phyloP scores from a whole-genome alignment of 1,140 invertebrate species.

The Psilanteris sp. region DNA sequence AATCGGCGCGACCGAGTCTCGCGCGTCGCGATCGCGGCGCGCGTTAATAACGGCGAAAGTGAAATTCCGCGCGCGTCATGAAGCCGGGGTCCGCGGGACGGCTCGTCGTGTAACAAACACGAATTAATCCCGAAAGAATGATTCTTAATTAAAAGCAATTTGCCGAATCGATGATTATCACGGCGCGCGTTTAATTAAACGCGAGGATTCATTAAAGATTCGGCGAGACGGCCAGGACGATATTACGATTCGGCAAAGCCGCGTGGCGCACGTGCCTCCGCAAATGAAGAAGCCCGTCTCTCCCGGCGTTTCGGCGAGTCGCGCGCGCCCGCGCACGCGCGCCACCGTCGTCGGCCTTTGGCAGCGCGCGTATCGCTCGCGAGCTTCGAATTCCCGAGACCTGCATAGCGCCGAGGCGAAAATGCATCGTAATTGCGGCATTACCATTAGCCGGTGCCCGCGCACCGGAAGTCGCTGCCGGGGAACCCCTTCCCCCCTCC shows the following conservation, averaged over 20 bases:
- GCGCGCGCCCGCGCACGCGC: constrained; percentile 14
- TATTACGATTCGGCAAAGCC: constrained; percentile 18
- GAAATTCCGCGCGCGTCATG: too few relatives aligned
- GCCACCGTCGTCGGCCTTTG: constrained; percentile 22
- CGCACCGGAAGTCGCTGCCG: constrained; percentile 31
- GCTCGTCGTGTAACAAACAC: too few relatives aligned
- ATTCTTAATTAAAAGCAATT: constrained; percentile 28
- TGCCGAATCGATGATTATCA: constrained; percentile 2
- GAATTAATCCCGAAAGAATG: constrained; percentile 4
- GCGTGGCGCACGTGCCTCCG: constrained; percentile 36
- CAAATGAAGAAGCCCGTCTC: constrained; percentile 31
- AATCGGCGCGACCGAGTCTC: too few relatives aligned
- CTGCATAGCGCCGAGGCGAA: constrained; percentile 36
- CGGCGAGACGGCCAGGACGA: neutral
- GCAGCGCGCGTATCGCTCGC: constrained; percentile 36
- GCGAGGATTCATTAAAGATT: constrained; percentile 12
- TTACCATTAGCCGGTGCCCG: constrained; percentile 42
- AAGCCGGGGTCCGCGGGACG: too few relatives aligned
- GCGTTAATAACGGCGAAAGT: too few relatives aligned
- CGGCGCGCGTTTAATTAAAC: constrained; percentile 13
- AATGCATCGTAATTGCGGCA: constrained; percentile 54
- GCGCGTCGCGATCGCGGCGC: too few relatives aligned
- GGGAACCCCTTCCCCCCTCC: neutral
- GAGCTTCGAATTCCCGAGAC: constrained; percentile 36
- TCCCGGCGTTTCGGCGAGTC: constrained; percentile 3